Evolutionary conservation across 1,140 invertebrate genomes (phyloP), one percentile per base, ranked within the genome.

Genomic region (Drosophila orena): DNA sequence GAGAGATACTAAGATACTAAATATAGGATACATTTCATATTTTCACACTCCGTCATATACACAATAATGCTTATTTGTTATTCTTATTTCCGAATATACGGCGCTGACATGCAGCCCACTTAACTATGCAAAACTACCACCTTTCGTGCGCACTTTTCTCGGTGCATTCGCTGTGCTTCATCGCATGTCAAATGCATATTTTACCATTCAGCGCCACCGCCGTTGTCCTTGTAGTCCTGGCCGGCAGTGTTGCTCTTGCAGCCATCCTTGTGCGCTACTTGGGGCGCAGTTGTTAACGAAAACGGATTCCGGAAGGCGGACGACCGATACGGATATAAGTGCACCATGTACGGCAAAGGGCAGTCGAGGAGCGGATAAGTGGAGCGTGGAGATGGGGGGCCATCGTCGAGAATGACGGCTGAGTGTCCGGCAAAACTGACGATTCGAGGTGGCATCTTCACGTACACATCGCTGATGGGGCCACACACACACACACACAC

Each of bases 111-210:
- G 4, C 11, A 24, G 10, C 11, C 0, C 7, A 12, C 3, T 35
- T 27, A 3, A 43, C 40, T 47, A 65, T 62, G 62, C 43, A 64
- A 66, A 64, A 12, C 17, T 8, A 2, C 24, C 46, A 64, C 24
- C 60, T 22, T 59, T 10, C 20, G 4, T 42, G 37, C 30, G 27
- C 44, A 22, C 47, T 65, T 68, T 47, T 53, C n/a, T 15, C 59
- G 4, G 64, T 68, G 64, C 64, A 68, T 72, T 55, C 65, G 75
- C 64, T 79, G 79, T 79, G 54, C 38, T 77, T 70, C 66, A 70
- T 83, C 70, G 84, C 84, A 79, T 89, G 84, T 89, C 84, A 84
- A 89, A 89, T 88, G 85, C 84, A 88, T 88, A 80, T 84, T 77
- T 72, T 71, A 84, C 52, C 59, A 75, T 65, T 76, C 68, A 74